Evolutionary conservation across 2,113 vertebrate genomes (phyloP).

Genomic region (Tupaia chinensis): DNA sequence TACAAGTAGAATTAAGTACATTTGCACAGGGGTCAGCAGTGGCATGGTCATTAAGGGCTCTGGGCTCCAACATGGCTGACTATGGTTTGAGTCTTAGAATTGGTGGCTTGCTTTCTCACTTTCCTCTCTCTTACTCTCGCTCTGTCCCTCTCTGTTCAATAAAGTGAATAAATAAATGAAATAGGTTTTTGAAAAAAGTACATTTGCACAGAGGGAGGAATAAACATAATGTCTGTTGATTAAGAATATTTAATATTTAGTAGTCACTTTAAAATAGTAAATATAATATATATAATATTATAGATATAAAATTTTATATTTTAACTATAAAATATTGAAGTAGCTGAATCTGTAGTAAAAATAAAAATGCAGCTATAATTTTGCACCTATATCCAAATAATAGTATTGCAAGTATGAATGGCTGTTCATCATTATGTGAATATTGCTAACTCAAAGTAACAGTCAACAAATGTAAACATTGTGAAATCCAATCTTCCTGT

Average conservation of each 20-base stretch:
- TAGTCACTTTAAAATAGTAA: background rate
- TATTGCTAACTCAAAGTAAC: slow-evolving; percentile 23
- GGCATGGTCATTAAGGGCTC: too few species aligned
- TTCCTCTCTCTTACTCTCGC: too few species aligned
- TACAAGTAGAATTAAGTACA: background rate
- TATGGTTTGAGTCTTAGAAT: too few species aligned
- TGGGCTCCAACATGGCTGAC: too few species aligned
- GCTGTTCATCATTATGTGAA: background rate
- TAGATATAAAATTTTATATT: too few species aligned
- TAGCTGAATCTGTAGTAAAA: background rate
- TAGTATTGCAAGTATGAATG: background rate
- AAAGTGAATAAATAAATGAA: too few species aligned
- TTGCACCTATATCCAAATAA: background rate
- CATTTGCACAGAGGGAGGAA: background rate
- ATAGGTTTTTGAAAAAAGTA: background rate
- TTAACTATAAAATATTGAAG: background rate
- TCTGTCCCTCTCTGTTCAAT: too few species aligned
- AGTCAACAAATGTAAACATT: slow-evolving; percentile 53
- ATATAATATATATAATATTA: too few species aligned
- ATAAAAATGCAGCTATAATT: background rate
- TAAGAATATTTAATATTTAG: background rate
- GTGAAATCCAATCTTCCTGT: slow-evolving; percentile 62
- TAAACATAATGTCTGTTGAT: background rate
- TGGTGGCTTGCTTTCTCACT: too few species aligned
- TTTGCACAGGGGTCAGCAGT: background rate